These are phyloP conservation scores for Odontocolon sp. DNA, from an alignment of 2,888 invertebrate genomes.

Conservation along the genomic window DNA sequence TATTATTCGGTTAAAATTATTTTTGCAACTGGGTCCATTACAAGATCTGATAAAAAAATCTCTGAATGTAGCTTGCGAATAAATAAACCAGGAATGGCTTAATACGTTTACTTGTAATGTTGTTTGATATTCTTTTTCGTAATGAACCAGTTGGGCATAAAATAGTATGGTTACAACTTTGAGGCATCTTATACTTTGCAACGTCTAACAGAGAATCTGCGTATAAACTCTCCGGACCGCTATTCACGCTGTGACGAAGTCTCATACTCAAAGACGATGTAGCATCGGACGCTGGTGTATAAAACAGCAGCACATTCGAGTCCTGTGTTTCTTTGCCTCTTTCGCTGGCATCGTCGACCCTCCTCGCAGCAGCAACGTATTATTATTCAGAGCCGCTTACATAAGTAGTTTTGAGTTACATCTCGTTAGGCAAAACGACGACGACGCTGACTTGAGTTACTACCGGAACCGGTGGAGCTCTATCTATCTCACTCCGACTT, in stretches of 20 bases:
- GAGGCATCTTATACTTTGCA: too few relatives aligned
- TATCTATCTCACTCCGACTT: neutral
- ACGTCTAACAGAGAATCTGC: neutral
- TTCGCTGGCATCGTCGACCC: slow-evolving; percentile 40
- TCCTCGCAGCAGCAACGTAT: slow-evolving; percentile 44
- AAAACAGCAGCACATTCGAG: slow-evolving; percentile 19
- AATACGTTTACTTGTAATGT: too few relatives aligned
- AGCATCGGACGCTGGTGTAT: slow-evolving; percentile 30
- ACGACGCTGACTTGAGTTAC: slow-evolving; percentile 59
- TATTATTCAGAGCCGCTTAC: slow-evolving; percentile 60
- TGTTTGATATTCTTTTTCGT: too few relatives aligned
- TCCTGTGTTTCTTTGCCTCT: slow-evolving; percentile 14
- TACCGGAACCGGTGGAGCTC: slow-evolving; percentile 51
- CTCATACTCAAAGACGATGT: slow-evolving; percentile 23
- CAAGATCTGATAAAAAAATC: too few relatives aligned
- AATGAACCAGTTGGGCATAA: too few relatives aligned
- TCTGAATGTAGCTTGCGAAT: too few relatives aligned
- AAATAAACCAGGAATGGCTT: too few relatives aligned
- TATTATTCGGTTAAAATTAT: slow-evolving; percentile 32
- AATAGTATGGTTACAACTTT: too few relatives aligned
- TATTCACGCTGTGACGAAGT: slow-evolving; percentile 41
- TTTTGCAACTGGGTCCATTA: slow-evolving; percentile 27
- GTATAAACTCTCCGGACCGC: neutral
- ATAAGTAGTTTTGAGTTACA: slow-evolving; percentile 66
- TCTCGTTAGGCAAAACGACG: slow-evolving; percentile 62